Evolutionary conservation across 2,888 invertebrate species (phyloP).

Genomic region (Erpobdella octoculata): DNA sequence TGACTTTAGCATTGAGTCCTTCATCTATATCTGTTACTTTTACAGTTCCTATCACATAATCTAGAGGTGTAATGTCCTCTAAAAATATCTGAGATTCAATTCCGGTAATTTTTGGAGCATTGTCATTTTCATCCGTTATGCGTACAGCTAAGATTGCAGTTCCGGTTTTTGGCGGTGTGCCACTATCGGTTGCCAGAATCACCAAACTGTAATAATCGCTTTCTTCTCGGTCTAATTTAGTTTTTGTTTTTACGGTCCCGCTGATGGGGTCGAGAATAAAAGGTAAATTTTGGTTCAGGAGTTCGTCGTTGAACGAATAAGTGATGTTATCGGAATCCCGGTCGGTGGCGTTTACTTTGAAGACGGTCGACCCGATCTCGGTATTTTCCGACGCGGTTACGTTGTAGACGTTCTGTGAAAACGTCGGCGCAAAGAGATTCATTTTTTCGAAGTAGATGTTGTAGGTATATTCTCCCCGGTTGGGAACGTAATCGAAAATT

Average conservation of each 20-base stretch:
- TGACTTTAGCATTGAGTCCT: slow-evolving; percentile 19
- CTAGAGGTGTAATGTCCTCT: slow-evolving; percentile 19
- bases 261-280: slow-evolving; percentile 17
- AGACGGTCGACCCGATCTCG: background rate
- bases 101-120: slow-evolving; percentile 19
- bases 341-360: slow-evolving; percentile 2
- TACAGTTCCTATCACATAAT: slow-evolving; percentile 13
- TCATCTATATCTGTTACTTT: slow-evolving; percentile 18
- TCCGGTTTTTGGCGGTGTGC: slow-evolving; percentile 17
- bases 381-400: slow-evolving; percentile 21
- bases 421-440: slow-evolving; percentile 12
- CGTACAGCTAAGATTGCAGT: slow-evolving; percentile 19
- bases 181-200: slow-evolving; percentile 23
- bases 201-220: slow-evolving; percentile 18
- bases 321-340: slow-evolving; percentile 2
- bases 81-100: background rate
- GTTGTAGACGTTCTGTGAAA: background rate
- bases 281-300: background rate
- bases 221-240: slow-evolving; percentile 22
- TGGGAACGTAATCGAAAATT: slow-evolving; percentile 26
- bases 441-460: slow-evolving; percentile 7
- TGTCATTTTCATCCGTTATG: slow-evolving; percentile 28
- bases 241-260: slow-evolving; percentile 13
- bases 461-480: slow-evolving; percentile 11
- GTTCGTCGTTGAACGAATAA: background rate